These are phyloP conservation scores for Palloptera scutellata DNA, from an alignment of 2,888 invertebrate genomes.

Conservation along the genomic window DNA sequence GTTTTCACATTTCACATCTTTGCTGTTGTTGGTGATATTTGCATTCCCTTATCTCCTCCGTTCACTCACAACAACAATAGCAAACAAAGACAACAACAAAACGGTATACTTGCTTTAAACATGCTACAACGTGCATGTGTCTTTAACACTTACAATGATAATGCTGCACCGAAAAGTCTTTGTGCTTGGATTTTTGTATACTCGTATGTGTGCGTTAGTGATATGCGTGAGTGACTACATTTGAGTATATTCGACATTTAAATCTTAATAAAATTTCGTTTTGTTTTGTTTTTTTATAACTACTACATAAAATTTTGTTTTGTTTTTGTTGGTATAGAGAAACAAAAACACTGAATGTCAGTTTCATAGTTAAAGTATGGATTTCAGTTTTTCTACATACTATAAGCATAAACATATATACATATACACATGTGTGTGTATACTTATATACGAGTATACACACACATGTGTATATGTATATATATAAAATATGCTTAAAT, in stretches of 20 bases:
- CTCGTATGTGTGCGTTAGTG: no score
- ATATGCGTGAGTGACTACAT: not conserved
- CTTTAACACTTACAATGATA: conserved; percentile 1
- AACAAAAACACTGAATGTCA: conserved; percentile 1
- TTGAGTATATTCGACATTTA: not conserved
- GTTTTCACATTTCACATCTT: no score
- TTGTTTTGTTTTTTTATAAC: not conserved
- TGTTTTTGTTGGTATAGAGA: not conserved
- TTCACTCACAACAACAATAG: no score
- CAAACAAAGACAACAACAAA: no score
- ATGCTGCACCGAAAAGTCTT: not conserved
- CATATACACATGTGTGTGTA: no score
- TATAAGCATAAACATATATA: no score
- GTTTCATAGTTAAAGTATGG: not conserved
- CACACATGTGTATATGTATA: no score
- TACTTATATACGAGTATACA: no score
- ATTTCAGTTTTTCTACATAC: not conserved
- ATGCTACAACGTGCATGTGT: not conserved
- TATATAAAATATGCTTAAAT: no score
- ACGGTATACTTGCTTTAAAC: not conserved
- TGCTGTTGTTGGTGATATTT: no score
- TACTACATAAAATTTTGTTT: not conserved
- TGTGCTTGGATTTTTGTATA: not conserved
- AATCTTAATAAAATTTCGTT: conserved; percentile 2
- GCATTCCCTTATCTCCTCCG: no score